Base-by-base conservation (phyloP, 1,140 invertebrate genomes). In the Procambarus virginalis region DNA sequence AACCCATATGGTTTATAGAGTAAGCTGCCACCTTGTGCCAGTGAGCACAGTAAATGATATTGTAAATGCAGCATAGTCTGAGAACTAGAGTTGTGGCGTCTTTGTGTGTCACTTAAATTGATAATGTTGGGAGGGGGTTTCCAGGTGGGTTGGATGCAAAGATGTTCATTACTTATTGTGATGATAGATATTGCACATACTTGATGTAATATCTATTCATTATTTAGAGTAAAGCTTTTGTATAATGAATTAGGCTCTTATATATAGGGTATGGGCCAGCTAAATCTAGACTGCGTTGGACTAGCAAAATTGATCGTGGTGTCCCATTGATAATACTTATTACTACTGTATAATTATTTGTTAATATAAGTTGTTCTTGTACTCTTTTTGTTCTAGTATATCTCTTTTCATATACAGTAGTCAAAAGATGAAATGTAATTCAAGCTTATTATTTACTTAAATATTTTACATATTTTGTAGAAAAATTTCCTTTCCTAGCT, bases 321-420 rank as follows among this genome's bases (percentile, higher is more conserved):
- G 64, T 89, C 86, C 78, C 60, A 87, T 68, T 77, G 77, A 87
- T 86, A 79, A 86, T 86, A 79, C 55, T 89, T 83, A 75, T 84
- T 73, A 82, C 17, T 64, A 20, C 88, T 78, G 76, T 89, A 79
- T 89, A 70, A 81, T 88, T 88, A 84, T 84, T 89, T 83, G 73
- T 89, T 84, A 78, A 78, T 79, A 68, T 45, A 78, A 86, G 77
- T 60, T 78, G 75, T 89, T 84, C 81, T 84, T 89, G 81, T 89
- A 89, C 34, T 89, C 87, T 64, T 12, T 84, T 45, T 89, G 70
- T 84, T 89, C 82, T 84, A 89, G 75, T 89, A 89, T 77, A n/a
- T 89, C 45, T 20, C 73, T 84, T 64, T 84, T 89, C 84, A 84
- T 75, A 84, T 89, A 48, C 51, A 83, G 75, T 89, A 84, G 88